Percentiles rank a stretch among this genome's conserved stretches.
These are phyloP conservation scores for Aleiodes testaceus DNA, from an alignment of 2,888 invertebrate genomes.

Conservation along the genomic window DNA sequence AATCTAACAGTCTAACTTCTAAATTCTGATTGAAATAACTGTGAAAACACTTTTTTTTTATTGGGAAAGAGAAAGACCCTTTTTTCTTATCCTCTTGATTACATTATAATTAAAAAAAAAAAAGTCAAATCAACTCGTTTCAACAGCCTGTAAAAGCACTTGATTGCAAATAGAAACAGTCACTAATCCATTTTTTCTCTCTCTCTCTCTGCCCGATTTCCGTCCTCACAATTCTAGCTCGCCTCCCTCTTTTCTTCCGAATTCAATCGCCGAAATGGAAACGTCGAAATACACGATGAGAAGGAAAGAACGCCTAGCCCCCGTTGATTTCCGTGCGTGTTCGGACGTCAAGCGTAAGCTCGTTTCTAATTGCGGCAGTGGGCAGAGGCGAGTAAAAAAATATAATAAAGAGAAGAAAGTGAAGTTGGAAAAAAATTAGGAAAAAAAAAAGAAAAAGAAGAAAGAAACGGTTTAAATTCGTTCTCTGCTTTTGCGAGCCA, in stretches of 20 bases:
- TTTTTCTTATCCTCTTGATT: no score
- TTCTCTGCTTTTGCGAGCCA: conserved; percentile 45
- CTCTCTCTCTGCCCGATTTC: no score
- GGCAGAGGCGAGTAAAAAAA: conserved; percentile 36
- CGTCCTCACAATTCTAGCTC: no score
- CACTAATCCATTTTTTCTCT: conserved; percentile 25
- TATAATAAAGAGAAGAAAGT: conserved; percentile 27
- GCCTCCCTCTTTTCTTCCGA: conserved; percentile 17
- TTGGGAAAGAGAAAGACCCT: no score
- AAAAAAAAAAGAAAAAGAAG: conserved; percentile 15
- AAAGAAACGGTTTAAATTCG: conserved; percentile 51
- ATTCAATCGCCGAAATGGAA: conserved; percentile 39
- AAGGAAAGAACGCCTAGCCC: conserved; percentile 38
- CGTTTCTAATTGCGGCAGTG: conserved; percentile 55
- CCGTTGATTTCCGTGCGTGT: conserved; percentile 53
- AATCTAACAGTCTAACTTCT: no score
- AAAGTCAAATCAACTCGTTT: conserved; percentile 8
- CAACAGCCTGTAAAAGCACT: background rate
- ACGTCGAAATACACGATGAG: conserved; percentile 41
- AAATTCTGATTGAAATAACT: no score
- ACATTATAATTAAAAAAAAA: background rate
- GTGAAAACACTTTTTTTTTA: no score
- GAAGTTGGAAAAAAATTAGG: no score
- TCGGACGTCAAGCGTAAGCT: conserved; percentile 53
- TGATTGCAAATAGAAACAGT: conserved; percentile 26